Evolutionary conservation across 2,113 vertebrate genomes (phyloP), one percentile per base, ranked within the genome.

Genomic region (Monopterus albus): DNA sequence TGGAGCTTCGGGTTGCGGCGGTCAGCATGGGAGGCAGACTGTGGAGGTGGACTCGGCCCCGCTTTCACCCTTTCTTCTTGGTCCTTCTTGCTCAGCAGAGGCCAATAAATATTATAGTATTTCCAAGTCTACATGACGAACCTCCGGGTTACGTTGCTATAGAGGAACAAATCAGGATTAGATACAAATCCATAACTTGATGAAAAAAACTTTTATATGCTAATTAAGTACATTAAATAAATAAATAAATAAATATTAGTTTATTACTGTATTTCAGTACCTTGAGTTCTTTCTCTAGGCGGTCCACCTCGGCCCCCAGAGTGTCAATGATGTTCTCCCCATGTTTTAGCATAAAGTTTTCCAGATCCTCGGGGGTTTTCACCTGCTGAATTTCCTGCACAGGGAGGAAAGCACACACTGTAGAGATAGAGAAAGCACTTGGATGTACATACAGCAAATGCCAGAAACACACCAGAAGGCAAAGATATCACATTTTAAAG

Each of bases 271-370:
- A n/a, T n/a, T n/a, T n/a, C 5, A 18, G 84, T 89, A 99, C 98
- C 94, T 99, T 99, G 23, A 99, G 91, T 83, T 97, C 97, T 79
- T 96, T 97, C 91, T 99, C 98, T 71, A 99, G 94, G 53, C 98
- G 94, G 87, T 99, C 98, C 78, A 99, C 97, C 91, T 99, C 98
- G 8, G 95, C 96, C 78, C 98, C 98, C 70, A 99, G 87, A 0
- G 94, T 98, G 88, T 99, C 98, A 23, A 99, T 95, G 47, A 99
- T 97, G 90, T 99, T 98, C 90, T 99, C 98, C 40, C 98, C 98
- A 14, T 99, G 98, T 88, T 98, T 98, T 81, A 99, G 94, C 97
- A 99, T 98, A 79, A 99, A 99, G 58, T 78, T 93, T 90, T 99
- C 98, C 76, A 99, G 92, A 66, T 99, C 97, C 86, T 99, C 98